These are phyloP conservation scores for Nemoura dubitans DNA, from an alignment of 2,888 invertebrate species.

Conservation along the genomic window DNA sequence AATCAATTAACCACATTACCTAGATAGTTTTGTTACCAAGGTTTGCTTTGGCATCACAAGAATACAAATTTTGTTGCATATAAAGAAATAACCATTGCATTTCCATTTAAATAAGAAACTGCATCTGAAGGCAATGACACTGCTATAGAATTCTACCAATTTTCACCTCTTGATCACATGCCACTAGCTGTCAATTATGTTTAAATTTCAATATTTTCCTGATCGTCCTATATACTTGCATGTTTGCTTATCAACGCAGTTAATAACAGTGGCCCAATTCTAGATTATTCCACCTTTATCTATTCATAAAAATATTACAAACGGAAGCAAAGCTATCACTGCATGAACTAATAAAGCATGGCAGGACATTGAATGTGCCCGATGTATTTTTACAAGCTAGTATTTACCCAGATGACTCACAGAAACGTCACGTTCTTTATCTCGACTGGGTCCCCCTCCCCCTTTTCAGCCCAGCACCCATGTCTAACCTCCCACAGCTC, in stretches of 20 bases:
- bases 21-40: too few species aligned
- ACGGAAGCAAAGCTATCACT: not conserved
- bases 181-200: not conserved
- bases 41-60: too few species aligned
- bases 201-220: not conserved
- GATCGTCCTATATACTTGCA: not conserved
- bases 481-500: not conserved
- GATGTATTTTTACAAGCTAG: not conserved
- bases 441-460: not conserved
- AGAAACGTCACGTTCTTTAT: conserved; percentile 19
- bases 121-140: too few species aligned
- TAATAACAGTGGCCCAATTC: not conserved
- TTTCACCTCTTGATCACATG: not conserved
- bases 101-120: too few species aligned
- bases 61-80: too few species aligned
- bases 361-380: not conserved
- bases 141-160: not conserved
- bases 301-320: not conserved
- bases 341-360: not conserved
- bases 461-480: not conserved
- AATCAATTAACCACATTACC: too few species aligned
- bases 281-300: too few species aligned
- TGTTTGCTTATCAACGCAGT: not conserved
- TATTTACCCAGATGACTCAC: conserved; percentile 9
- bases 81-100: too few species aligned